phyloP scores from a whole-genome alignment of 2,113 vertebrate species.

The Otocyon megalotis region DNA sequence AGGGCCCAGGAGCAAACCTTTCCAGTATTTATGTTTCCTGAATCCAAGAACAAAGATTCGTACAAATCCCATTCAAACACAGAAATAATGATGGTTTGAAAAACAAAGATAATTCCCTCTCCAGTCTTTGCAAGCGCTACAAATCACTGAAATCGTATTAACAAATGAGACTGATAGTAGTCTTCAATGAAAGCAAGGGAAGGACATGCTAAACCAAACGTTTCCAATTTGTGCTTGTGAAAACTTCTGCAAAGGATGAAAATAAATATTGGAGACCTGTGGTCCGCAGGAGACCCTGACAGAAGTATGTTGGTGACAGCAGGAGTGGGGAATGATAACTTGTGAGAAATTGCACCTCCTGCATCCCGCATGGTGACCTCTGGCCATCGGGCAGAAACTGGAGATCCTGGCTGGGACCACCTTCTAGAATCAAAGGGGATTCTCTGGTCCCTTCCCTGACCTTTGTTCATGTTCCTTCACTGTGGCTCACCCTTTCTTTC shows the following conservation, averaged over 20 bases:
- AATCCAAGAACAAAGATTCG: conserved; percentile 40
- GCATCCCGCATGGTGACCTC: background rate
- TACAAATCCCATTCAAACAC: conserved; percentile 13
- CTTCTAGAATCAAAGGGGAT: conserved; percentile 48
- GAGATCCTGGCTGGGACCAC: background rate
- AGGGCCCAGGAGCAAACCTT: background rate
- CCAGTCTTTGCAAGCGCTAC: background rate
- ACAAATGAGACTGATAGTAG: background rate
- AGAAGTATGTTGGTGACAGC: background rate
- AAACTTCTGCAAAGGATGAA: conserved; percentile 30
- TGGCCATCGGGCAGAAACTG: background rate
- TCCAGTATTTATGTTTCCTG: conserved; percentile 6
- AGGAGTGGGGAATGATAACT: background rate
- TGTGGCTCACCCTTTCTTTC: background rate
- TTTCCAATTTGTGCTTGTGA: background rate
- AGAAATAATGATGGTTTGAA: conserved; percentile 9
- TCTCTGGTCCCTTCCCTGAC: background rate
- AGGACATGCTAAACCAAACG: conserved; percentile 9
- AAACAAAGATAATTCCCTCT: conserved; percentile 37
- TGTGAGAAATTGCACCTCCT: conserved; percentile 3
- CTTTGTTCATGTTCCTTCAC: background rate
- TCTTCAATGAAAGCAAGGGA: background rate
- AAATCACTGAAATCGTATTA: conserved; percentile 5
- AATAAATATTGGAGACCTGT: background rate
- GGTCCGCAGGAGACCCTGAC: background rate